phyloP scores from a whole-genome alignment of 2,113 vertebrate genomes.

The Vidua chalybeata region DNA sequence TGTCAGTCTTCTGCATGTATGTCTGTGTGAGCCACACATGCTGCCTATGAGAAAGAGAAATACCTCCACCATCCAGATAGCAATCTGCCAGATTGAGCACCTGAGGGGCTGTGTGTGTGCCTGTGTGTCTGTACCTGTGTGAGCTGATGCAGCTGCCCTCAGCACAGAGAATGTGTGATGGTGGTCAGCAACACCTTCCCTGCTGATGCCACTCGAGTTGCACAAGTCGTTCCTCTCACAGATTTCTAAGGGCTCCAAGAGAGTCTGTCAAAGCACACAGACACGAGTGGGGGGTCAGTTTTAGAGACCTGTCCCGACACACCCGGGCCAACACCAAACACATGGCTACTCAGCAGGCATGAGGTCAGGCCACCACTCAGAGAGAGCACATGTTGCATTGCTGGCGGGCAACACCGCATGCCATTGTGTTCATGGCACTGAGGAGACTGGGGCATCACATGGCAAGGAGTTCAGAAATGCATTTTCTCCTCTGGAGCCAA shows the following conservation, averaged over 20 bases:
- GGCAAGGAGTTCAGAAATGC: neutral
- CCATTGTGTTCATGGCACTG: neutral
- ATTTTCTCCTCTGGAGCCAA: neutral
- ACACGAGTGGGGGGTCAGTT: neutral
- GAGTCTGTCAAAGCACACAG: neutral
- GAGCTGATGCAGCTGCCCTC: neutral
- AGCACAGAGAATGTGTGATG: neutral
- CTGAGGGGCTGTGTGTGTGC: neutral
- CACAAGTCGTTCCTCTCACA: fast-evolving
- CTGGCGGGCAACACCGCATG: neutral
- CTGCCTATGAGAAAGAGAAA: neutral
- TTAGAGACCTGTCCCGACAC: neutral
- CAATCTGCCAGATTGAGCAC: neutral
- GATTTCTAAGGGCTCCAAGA: neutral
- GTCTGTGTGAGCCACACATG: neutral
- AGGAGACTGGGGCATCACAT: fast-evolving
- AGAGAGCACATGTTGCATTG: fast-evolving
- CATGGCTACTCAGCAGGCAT: neutral
- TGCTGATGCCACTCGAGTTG: neutral
- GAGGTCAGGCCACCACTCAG: neutral
- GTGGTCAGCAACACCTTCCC: neutral
- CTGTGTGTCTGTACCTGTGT: neutral
- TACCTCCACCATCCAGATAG: neutral
- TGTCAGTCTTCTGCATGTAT: neutral
- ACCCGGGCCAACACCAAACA: neutral